Evolutionary conservation across 1,140 invertebrate genomes (phyloP), one percentile per base, ranked within the genome.

Genomic region (Neotoxoptera formosana): DNA sequence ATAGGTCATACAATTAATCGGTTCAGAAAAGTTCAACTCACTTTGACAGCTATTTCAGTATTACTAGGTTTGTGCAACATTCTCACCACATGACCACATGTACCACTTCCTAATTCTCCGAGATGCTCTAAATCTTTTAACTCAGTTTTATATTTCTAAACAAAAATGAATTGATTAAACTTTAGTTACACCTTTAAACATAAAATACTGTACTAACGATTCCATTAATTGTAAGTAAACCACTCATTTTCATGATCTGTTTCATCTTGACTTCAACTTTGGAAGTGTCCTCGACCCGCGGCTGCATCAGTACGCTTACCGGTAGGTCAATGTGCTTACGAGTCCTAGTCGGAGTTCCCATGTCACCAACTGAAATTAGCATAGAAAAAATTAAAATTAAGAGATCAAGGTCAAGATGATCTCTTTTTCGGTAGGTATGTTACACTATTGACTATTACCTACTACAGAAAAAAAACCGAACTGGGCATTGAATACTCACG

Each of bases 11-110:
- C 41, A 41, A 21, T 67, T 56, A 67, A 60, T 47, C 25, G 47
- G 30, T 83, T 48, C 1, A 53, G 36, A 41, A 30, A 91, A 90
- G 84, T 41, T 34, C 0, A 36, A 91, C 94, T 95, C 96, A 98
- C 97, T 96, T 99, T 99, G 1, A 99, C 99, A 94, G 99, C 99
- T 95, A 99, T 98, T 53, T 98, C 96, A 94, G 97, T 97, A 45
- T 96, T 96, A 94, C 98, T 98, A 21, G 97, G 97, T 95, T 97
- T 97, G 95, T 99, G 99, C 94, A 96, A 95, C 99, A 99, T 99
- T 96, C 99, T 99, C 6, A 99, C 98, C 20, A 99, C 99, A 96
- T 99, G 98, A n/a, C 99, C 99, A 95, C 98, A 99, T 17, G 98
- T 99, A 9, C 99, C 99, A 95, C 98, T 98, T 93, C 99, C 99